These are phyloP conservation scores for Cynopterus sphinx DNA, from an alignment of 2,797 vertebrate genomes.

Conservation along the genomic window DNA sequence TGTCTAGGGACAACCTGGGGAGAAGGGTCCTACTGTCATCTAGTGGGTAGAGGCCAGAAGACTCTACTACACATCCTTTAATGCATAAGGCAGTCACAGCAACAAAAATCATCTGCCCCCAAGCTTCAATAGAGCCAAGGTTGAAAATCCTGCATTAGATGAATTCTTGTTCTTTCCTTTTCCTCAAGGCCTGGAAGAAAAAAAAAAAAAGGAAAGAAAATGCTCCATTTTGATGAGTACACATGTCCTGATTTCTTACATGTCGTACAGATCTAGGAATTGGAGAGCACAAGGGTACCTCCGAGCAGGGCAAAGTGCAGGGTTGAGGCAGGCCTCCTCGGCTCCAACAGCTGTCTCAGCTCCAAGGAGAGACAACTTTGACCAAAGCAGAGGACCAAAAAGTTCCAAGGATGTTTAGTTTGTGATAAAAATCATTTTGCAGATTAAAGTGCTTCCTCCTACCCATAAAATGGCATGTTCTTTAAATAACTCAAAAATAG, in stretches of 20 bases:
- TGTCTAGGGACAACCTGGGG: neutral
- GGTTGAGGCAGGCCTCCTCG: neutral
- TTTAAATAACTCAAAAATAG: constrained; percentile 70
- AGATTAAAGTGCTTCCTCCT: constrained; percentile 74
- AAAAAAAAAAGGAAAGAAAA: neutral
- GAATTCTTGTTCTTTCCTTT: neutral
- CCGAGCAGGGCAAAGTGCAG: constrained; percentile 25
- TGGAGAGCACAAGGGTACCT: neutral
- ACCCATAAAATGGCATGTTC: constrained; percentile 64
- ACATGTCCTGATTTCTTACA: neutral
- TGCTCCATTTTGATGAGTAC: neutral
- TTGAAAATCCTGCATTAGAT: neutral
- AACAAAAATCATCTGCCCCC: neutral
- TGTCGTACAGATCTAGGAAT: neutral
- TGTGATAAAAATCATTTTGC: constrained; percentile 75
- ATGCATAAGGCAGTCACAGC: neutral
- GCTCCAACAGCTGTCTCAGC: constrained; percentile 70
- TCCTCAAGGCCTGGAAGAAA: neutral
- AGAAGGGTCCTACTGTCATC: neutral
- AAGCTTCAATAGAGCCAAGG: neutral
- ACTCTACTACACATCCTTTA: too few relatives aligned
- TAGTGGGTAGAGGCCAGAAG: neutral
- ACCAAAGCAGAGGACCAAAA: constrained; percentile 74
- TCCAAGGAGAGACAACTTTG: constrained; percentile 64
- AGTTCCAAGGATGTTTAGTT: constrained; percentile 72